These are phyloP conservation scores for Agrotis ipsilon DNA, from an alignment of 2,888 invertebrate species.

Conservation along the genomic window DNA sequence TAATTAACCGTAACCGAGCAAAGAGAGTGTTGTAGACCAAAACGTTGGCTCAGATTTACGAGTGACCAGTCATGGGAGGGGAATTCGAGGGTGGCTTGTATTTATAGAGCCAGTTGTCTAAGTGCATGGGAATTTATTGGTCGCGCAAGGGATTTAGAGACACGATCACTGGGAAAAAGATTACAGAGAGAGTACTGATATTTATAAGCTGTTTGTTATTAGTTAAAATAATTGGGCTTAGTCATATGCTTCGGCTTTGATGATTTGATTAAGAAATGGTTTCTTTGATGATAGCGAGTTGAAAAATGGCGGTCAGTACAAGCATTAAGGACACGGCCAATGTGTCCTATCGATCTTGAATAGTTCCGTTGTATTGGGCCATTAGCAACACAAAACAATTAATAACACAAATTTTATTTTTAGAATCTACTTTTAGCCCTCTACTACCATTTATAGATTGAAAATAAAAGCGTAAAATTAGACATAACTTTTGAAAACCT, in stretches of 20 bases:
- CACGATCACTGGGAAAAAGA: constrained; percentile 49
- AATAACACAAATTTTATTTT: no score
- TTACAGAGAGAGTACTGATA: constrained; percentile 26
- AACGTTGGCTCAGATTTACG: constrained; percentile 70
- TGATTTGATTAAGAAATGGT: constrained; percentile 1
- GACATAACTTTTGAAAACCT: no score
- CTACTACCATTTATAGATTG: no score
- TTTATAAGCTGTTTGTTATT: constrained; percentile 37
- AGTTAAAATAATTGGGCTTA: constrained; percentile 41
- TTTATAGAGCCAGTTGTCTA: constrained; percentile 72
- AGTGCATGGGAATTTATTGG: constrained; percentile 66
- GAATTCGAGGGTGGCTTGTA: constrained; percentile 78
- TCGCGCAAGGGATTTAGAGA: constrained; percentile 54
- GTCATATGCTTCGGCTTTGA: constrained; percentile 36
- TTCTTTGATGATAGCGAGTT: constrained; percentile 6
- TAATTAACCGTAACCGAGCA: constrained; percentile 70
- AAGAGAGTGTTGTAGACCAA: constrained; percentile 57
- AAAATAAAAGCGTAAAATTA: no score
- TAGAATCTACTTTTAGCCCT: no score
- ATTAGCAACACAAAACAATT: no score
- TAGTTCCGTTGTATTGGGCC: no score
- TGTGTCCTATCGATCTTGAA: no score
- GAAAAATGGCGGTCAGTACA: constrained; percentile 5
- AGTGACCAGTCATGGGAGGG: constrained; percentile 71
- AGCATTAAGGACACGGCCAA: no score